These are phyloP conservation scores for Ramphastos sulfuratus DNA, from an alignment of 2,113 vertebrate genomes.

Conservation along the genomic window DNA sequence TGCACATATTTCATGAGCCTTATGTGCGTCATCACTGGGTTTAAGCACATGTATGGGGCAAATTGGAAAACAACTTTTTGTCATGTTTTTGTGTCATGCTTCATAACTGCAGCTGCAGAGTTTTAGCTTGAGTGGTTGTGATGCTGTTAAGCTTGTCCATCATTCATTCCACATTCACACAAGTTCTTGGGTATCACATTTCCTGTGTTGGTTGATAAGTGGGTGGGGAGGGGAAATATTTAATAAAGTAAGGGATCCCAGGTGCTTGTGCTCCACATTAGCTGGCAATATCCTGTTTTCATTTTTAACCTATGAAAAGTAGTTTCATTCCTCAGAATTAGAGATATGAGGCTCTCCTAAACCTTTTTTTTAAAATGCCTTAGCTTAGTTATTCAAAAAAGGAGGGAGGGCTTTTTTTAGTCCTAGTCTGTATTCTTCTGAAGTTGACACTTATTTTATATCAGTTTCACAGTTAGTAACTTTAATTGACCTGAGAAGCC, in stretches of 20 bases:
- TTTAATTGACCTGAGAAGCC: not conserved
- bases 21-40: not conserved
- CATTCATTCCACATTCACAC: too few relatives aligned
- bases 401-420: not conserved
- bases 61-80: not conserved
- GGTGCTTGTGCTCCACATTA: not conserved
- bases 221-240: not conserved
- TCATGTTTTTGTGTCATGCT: accelerated
- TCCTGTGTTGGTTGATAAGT: not conserved
- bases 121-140: not conserved
- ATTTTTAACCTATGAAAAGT: not conserved
- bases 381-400: not conserved
- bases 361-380: not conserved
- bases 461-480: not conserved
- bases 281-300: not conserved
- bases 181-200: not conserved
- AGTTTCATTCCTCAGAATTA: not conserved
- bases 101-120: not conserved
- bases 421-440: not conserved
- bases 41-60: accelerated
- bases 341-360: not conserved
- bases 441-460: not conserved
- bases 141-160: not conserved
- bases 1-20: accelerated
- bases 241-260: not conserved